These are phyloP conservation scores for Amblyjoppa fuscipennis DNA, from an alignment of 2,888 invertebrate species.

Conservation along the genomic window DNA sequence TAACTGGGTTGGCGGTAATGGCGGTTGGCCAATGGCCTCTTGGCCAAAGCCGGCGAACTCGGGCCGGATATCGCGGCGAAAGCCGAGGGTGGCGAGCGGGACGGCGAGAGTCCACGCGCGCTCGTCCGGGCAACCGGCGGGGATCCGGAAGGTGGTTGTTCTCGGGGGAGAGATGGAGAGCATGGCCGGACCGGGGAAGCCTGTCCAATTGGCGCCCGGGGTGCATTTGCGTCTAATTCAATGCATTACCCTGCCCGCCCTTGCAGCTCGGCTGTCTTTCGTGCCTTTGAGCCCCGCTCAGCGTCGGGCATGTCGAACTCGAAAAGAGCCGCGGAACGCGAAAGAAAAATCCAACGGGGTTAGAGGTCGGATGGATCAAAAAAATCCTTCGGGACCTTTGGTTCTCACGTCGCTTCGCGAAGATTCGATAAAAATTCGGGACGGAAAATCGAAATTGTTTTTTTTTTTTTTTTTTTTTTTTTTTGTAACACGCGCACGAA, in stretches of 20 bases:
- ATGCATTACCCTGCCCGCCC: slow-evolving; percentile 85
- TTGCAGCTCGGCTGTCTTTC: slow-evolving; percentile 46
- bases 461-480: neutral
- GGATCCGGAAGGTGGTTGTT: slow-evolving; percentile 76
- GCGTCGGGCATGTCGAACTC: neutral
- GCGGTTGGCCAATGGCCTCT: slow-evolving; percentile 32
- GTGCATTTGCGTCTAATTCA: slow-evolving; percentile 88
- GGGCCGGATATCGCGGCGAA: slow-evolving; percentile 43
- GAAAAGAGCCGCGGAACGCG: neutral
- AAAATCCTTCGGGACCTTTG: neutral
- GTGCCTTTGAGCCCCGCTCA: slow-evolving; percentile 23
- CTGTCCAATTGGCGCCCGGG: slow-evolving; percentile 82
- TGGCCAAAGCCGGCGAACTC: slow-evolving; percentile 35
- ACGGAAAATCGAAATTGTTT: neutral
- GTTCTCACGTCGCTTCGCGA: neutral
- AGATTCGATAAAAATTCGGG: neutral
- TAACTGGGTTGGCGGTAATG: slow-evolving; percentile 40
- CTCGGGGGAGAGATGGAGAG: slow-evolving; percentile 81
- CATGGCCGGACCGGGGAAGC: slow-evolving; percentile 80
- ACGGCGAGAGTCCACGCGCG: slow-evolving; percentile 58
- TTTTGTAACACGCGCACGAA: neutral
- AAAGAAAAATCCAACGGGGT: neutral
- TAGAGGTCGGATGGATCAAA: neutral
- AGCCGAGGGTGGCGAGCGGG: slow-evolving; percentile 23
- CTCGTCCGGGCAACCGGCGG: slow-evolving; percentile 63